Evolutionary conservation across 2,888 invertebrate genomes (phyloP), one percentile per base, ranked within the genome.

Genomic region (Argyresthia goedartella): DNA sequence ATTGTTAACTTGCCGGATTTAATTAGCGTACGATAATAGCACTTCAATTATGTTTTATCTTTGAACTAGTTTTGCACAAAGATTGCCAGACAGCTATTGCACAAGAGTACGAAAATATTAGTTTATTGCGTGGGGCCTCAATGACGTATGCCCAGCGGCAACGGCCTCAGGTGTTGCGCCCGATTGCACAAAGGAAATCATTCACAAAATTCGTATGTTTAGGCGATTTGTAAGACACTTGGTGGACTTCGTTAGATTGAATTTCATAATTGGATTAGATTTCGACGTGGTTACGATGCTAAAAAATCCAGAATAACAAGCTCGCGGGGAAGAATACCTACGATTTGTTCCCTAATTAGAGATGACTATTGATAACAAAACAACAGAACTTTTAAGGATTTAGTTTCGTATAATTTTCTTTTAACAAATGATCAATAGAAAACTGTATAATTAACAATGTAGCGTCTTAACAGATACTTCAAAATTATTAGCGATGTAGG

Each of bases 381-480:
- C 82, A 71, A 76, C 64, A 60, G 67, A 63, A 59, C 57, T 55
- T 49, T 52, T 75, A 84, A 84, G 84, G 82, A 85, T 86, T 86
- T 85, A 85, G 86, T 86, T 85, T 86, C 84, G 74, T 86, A 85
- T 86, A 86, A 86, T 86, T 86, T 86, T 86, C 85, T 85, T 81
- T 85, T 85, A 86, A 86, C 86, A 86, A 86, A 86, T 86, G 82
- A 85, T 86, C 86, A 86, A 86, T 86, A 86, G 85, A 86, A 86
- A 86, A 86, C 84, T 86, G 85, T 84, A 86, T 85, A 85, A 85
- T 86, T 84, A 86, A 86, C 86, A 86, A 86, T 73, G 85, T 82
- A 85, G 84, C 76, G 74, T 84, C 85, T 85, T 85, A 85, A 85
- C 82, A 84, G 80, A 84, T 85, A 84, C 76, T 80, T 80, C 81